Evolutionary conservation across 92 coral and sea anemone genomes (phyloP), one percentile per base, ranked within the genome.

Genomic region (Epizoanthus rinbou): DNA sequence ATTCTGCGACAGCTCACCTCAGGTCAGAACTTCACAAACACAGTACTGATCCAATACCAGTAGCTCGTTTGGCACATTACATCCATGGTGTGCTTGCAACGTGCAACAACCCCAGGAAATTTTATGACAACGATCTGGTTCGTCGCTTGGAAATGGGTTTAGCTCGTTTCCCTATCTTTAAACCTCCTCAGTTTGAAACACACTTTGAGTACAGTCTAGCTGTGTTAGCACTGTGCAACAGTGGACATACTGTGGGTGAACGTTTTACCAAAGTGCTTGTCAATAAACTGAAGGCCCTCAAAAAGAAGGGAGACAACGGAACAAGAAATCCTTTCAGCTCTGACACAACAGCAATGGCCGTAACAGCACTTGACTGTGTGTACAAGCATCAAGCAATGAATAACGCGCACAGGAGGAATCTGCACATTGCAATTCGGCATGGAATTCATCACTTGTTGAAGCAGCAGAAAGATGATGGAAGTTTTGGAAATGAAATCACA

Each of bases 401-500:
- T 0, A 6, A 7, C 0, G 37, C n/a, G 3, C 17, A 78, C 43
- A 78, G 14, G 69, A 19, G 45, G 53, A 23, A 60, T 4, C 43
- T 78, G 19, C 54, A 37, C 18, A 6, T 0, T 5, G 59, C 57
- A 39, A 78, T 78, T 14, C 62, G 39, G 16, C 53, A 60, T 4
- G 56, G 57, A 10, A 18, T 41, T 43, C 19, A 60, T 4, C 16
- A 35, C 71, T 63, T 78, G 59, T 25, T 78, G 43, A 4, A 76
- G 3, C 56, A 59, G 14, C 39, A 62, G 52, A 63, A 78, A 18
- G 50, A 22, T 2, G 60, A 78, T 22, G 59, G 71, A 78, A 62
- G 82, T 69, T 78, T 78, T 78, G 82, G 82, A 31, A 78, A 78
- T 62, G 82, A 78, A 39, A 39, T 78, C 15, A 78, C 82, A 62